phyloP scores from a whole-genome alignment of 2,113 vertebrate genomes.

The Enhydra lutris region DNA sequence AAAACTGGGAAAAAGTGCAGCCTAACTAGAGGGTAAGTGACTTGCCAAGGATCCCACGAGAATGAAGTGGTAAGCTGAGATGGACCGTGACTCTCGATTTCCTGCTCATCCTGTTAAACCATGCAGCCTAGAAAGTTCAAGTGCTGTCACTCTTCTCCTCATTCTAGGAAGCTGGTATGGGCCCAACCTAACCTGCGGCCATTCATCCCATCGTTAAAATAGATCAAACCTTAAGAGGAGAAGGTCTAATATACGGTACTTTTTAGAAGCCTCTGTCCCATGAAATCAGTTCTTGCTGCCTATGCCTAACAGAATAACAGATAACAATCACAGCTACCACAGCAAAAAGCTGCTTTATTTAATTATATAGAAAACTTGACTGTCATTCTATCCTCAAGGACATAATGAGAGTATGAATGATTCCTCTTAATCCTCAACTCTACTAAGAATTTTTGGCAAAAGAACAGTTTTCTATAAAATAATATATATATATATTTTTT shows the following conservation, averaged over 20 bases:
- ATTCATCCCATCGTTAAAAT: background rate
- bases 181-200: background rate
- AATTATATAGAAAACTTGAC: background rate
- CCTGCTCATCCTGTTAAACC: background rate
- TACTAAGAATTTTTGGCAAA: background rate
- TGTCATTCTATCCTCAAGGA: background rate
- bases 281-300: background rate
- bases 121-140: background rate
- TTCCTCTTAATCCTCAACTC: background rate
- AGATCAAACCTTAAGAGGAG: background rate
- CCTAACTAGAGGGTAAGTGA: background rate
- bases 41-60: background rate
- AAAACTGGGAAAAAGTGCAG: background rate
- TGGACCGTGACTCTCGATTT: background rate
- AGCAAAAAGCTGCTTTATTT: background rate
- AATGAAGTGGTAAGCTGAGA: conserved; percentile 4
- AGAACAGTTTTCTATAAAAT: background rate
- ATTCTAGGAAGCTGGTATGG: background rate
- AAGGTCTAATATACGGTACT: background rate
- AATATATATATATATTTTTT: background rate
- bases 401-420: background rate
- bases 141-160: background rate
- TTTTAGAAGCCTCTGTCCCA: background rate
- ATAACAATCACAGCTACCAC: background rate
- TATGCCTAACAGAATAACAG: background rate